These are phyloP conservation scores for Acrocephalus kingi DNA, from an alignment of 2,113 vertebrate genomes.

Conservation along the genomic window DNA sequence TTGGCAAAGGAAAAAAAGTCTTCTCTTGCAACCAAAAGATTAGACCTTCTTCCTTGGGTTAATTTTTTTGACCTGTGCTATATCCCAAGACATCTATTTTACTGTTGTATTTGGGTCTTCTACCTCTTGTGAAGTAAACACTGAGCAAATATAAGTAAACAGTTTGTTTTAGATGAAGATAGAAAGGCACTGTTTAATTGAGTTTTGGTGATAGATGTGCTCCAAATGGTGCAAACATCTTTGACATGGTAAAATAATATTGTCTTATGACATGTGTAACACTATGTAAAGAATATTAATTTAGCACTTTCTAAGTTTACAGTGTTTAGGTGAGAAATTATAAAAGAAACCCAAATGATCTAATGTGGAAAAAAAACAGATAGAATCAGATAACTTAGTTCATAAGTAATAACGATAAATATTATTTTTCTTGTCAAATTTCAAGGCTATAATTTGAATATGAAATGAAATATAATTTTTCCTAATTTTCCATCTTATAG, in stretches of 20 bases:
- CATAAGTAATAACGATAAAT: constrained; percentile 10
- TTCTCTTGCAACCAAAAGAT: constrained; percentile 76
- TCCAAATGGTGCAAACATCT: constrained; percentile 80
- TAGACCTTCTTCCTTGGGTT: constrained; percentile 76
- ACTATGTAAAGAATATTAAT: constrained; percentile 70
- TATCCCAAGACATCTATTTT: constrained; percentile 81
- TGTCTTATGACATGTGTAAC: constrained; percentile 68
- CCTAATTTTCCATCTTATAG: not conserved
- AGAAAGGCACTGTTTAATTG: constrained; percentile 82
- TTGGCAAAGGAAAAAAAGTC: constrained; percentile 71
- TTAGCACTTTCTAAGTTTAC: constrained; percentile 64
- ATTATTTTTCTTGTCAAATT: not conserved
- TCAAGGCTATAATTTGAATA: constrained; percentile 18
- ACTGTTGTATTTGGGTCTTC: constrained; percentile 78
- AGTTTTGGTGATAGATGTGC: constrained; percentile 84
- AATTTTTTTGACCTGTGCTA: constrained; percentile 83
- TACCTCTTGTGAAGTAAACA: constrained; percentile 83
- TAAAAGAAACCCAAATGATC: constrained; percentile 66
- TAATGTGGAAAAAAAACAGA: constrained; percentile 56
- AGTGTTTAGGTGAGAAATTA: constrained; percentile 60
- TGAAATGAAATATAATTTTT: constrained; percentile 6
- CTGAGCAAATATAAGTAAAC: constrained; percentile 82
- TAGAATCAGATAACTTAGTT: constrained; percentile 24
- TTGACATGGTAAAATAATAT: constrained; percentile 77
- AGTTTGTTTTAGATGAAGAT: constrained; percentile 85